Percentiles rank a stretch among this genome's conserved stretches.
These are phyloP conservation scores for Muscicapa comitata DNA, from an alignment of 2,797 vertebrate genomes.

Conservation along the genomic window DNA sequence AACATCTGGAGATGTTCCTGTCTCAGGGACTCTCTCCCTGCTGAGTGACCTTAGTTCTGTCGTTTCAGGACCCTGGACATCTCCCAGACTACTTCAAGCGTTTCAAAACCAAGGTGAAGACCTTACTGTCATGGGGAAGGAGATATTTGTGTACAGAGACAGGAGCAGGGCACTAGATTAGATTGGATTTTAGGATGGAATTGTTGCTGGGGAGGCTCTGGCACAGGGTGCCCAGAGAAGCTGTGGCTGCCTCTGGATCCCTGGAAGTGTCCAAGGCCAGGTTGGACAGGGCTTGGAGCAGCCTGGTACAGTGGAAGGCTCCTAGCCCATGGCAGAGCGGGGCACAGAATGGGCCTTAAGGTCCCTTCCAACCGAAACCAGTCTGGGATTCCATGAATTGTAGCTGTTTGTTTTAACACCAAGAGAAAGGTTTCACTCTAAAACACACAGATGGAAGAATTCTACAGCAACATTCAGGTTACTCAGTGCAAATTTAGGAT, in stretches of 20 bases:
- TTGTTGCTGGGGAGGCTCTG: rapidly evolving
- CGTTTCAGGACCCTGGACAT: not conserved
- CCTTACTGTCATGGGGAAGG: rapidly evolving
- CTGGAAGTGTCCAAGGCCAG: not conserved
- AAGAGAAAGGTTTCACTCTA: not conserved
- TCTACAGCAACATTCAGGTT: not conserved
- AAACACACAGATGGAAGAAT: not conserved
- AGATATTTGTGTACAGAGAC: rapidly evolving
- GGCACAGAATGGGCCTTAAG: rapidly evolving
- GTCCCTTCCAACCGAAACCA: not conserved
- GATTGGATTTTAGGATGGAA: not conserved
- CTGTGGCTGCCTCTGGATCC: not conserved
- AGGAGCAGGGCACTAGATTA: not conserved
- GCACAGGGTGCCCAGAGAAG: not conserved
- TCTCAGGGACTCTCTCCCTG: not conserved
- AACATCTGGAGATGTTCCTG: rapidly evolving
- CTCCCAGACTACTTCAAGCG: not conserved
- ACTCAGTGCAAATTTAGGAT: not conserved
- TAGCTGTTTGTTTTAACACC: not conserved
- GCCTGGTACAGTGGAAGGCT: rapidly evolving
- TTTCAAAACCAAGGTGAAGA: rapidly evolving
- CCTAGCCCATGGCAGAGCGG: too few relatives aligned
- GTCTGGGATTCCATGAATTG: not conserved
- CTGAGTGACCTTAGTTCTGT: rapidly evolving
- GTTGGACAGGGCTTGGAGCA: not conserved